Evolutionary conservation across 2,888 invertebrate genomes (phyloP), one percentile per base, ranked within the genome.

Genomic region (Liopterus haemorrhoidalis): DNA sequence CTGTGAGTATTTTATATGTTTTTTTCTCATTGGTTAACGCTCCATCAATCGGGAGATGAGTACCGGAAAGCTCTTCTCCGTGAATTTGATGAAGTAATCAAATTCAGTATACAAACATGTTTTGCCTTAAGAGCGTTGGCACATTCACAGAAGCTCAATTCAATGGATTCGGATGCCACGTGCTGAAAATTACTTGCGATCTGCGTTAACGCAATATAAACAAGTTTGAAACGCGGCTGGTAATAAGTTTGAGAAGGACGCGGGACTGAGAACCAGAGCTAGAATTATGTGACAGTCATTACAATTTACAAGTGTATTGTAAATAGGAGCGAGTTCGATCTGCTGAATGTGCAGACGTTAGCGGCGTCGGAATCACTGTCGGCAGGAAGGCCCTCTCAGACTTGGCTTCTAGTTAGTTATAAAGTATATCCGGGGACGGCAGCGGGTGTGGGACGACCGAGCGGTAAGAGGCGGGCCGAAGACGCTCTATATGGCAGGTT

Each of bases 141-240:
- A 32, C 22, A 32, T 33, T 32, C 33, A 33, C 22, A 16, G 41
- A 33, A 27, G 14, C 32, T 32, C 42, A 32, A 39, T 32, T 39
- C 33, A 45, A 45, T 45, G 33, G 39, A 35, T 39, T 32, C 33
- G 21, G 39, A 32, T 45, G 45, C 19, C 45, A 45, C 45, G 45
- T 45, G 45, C 39, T 39, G 32, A 19, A 45, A 45, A 45, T 45
- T 38, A 45, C 39, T 45, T 27, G 45, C 42, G 19, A 45, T 16
- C 33, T 45, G 45, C 39, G 39, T 45, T 44, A 44, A 44, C 38
- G 43, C 37, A 44, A 44, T 44, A 44, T 44, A 44, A 44, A 44
- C 43, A 44, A 44, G 30, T 44, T 38, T 18, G 22, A 8, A 44
- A 36, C 36, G 36, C 36, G 33, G 19, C n/a, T 15, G 36, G 36